A percentile compares a stretch with the other conserved stretches of the same genome.
phyloP scores from a whole-genome alignment of 2,888 invertebrate genomes.

The Phortica magna region DNA sequence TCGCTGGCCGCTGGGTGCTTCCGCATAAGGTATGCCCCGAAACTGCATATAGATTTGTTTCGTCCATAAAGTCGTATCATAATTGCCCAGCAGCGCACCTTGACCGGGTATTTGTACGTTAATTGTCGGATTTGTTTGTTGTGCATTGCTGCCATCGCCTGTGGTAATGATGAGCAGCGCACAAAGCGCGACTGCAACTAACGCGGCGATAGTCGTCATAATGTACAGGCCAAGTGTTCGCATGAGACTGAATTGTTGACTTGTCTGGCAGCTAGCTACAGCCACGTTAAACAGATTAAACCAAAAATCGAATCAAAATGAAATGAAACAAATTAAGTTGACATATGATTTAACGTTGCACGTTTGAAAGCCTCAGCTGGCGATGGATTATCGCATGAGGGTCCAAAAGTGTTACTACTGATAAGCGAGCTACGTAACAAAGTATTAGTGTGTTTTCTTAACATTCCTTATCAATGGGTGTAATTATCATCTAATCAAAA shows the following conservation, averaged over 20 bases:
- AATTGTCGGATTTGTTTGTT: constrained; percentile 41
- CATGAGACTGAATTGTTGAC: constrained; percentile 47
- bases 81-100: constrained; percentile 68
- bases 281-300: background rate
- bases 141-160: constrained; percentile 20
- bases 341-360: too few species aligned
- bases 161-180: constrained; percentile 44
- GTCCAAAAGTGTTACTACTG: too few species aligned
- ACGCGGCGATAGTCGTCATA: constrained; percentile 44
- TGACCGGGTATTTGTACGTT: constrained; percentile 61
- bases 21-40: constrained; percentile 75
- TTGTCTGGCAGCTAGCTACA: background rate
- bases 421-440: too few species aligned
- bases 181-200: constrained; percentile 43
- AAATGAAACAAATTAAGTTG: background rate
- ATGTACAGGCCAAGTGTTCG: constrained; percentile 56
- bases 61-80: constrained; percentile 69
- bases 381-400: too few species aligned
- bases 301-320: background rate
- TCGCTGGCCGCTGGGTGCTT: constrained; percentile 67
- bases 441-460: constrained; percentile 42
- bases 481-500: background rate
- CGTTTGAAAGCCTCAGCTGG: too few species aligned
- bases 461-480: background rate
- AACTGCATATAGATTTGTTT: constrained; percentile 71